Percentiles rank a stretch among this genome's conserved stretches.
These are phyloP conservation scores for Scytalopus superciliaris DNA, from an alignment of 2,113 vertebrate species.

Conservation along the genomic window DNA sequence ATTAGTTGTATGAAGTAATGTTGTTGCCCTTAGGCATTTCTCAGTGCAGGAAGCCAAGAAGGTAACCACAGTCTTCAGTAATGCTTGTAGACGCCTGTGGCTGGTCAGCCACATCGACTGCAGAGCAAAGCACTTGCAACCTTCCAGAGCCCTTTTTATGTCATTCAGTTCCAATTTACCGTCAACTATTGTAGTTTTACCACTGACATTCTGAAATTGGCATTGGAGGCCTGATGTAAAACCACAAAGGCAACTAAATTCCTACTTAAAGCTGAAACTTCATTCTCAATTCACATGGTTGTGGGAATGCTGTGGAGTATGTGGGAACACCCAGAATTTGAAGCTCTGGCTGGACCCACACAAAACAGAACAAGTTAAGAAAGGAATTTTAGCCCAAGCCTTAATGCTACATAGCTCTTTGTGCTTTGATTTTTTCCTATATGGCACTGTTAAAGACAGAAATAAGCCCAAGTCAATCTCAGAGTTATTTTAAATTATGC, in stretches of 20 bases:
- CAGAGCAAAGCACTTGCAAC: not conserved
- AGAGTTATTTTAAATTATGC: not conserved
- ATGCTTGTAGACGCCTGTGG: not conserved
- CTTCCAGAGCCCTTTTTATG: not conserved
- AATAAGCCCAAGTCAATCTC: not conserved
- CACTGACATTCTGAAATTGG: not conserved
- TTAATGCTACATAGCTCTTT: not conserved
- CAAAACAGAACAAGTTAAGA: constrained; percentile 4
- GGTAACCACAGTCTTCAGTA: not conserved
- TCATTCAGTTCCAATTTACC: constrained; percentile 13
- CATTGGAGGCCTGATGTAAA: not conserved
- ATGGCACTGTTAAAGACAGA: not conserved
- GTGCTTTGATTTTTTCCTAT: constrained; percentile 2
- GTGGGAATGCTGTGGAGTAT: not conserved
- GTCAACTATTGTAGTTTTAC: not conserved
- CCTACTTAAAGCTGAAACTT: constrained; percentile 1
- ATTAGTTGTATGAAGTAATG: not conserved
- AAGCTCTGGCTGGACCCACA: not conserved
- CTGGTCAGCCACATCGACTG: not conserved
- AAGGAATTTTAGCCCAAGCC: constrained; percentile 27
- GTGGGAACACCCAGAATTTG: not conserved
- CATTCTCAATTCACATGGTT: not conserved
- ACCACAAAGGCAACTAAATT: constrained; percentile 4
- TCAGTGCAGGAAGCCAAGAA: not conserved
- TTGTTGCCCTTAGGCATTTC: not conserved